A percentile compares a stretch with the other conserved stretches of the same genome.
Conservation (phyloP, 2,888 invertebrate genomes). For the Pinctada fucata region DNA sequence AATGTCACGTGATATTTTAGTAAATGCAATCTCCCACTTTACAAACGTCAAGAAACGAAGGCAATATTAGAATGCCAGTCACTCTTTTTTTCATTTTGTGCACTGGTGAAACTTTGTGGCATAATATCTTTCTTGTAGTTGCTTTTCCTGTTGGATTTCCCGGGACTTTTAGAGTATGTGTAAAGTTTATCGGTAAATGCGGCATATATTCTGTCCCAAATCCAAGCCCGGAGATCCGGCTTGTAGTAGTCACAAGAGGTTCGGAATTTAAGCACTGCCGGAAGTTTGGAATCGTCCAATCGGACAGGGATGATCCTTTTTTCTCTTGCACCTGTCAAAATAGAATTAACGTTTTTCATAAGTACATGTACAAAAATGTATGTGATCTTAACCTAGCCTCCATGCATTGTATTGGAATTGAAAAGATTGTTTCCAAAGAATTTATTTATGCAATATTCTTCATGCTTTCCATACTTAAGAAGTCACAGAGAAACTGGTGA, state of each 20-base stretch:
- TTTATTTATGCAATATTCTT: background rate
- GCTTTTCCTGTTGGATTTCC: background rate
- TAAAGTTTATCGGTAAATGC: slow-evolving; percentile 8
- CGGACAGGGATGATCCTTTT: slow-evolving; percentile 19
- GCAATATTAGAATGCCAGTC: background rate
- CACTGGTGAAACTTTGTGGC: background rate
- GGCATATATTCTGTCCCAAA: slow-evolving; percentile 22
- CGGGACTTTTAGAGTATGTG: background rate
- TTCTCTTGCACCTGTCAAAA: slow-evolving; percentile 16
- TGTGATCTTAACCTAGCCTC: background rate
- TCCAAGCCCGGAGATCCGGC: background rate
- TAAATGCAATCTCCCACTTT: background rate
- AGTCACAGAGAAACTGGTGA: too few relatives aligned
- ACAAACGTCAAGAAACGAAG: background rate
- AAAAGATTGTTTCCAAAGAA: background rate
- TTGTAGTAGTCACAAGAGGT: slow-evolving; percentile 30
- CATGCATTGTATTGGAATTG: background rate
- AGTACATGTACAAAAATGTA: background rate
- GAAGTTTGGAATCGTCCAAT: slow-evolving; percentile 13
- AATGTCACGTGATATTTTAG: too few relatives aligned
- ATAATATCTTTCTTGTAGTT: background rate
- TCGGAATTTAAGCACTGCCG: slow-evolving; percentile 6
- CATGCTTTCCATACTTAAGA: background rate
- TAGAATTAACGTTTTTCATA: background rate
- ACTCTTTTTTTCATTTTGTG: background rate